phyloP scores from a whole-genome alignment of 2,113 vertebrate genomes.

The Papio anubis region DNA sequence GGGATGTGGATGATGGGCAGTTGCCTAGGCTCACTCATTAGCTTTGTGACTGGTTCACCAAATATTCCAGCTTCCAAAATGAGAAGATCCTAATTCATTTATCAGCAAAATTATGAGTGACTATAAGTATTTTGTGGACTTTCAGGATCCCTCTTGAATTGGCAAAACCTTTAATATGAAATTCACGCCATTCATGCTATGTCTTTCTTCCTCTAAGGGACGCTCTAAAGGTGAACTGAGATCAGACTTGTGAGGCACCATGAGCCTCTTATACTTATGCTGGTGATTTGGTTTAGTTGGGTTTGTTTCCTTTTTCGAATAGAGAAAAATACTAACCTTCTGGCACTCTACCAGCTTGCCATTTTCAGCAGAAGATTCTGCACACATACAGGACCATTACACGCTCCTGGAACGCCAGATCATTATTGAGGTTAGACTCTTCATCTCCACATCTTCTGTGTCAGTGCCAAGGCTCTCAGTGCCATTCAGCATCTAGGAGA shows the following conservation, averaged over 20 bases:
- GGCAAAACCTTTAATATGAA: slow-evolving; percentile 18
- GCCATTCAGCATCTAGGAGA: neutral
- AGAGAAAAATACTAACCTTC: slow-evolving; percentile 64
- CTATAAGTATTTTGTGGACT: neutral
- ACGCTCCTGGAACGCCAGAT: slow-evolving; percentile 96
- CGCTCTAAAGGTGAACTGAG: neutral
- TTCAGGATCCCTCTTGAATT: neutral
- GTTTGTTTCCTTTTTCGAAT: slow-evolving; percentile 24
- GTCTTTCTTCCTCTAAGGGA: neutral
- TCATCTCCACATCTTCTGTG: neutral
- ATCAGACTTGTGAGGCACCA: neutral
- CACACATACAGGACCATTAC: slow-evolving; percentile 94
- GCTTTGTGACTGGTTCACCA: neutral
- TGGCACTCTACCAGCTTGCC: slow-evolving; percentile 87
- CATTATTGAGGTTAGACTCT: slow-evolving; percentile 92
- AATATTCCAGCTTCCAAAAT: neutral
- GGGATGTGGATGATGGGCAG: neutral
- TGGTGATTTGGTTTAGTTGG: slow-evolving; percentile 20
- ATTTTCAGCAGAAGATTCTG: slow-evolving; percentile 91
- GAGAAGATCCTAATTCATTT: neutral
- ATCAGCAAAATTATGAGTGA: neutral
- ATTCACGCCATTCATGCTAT: neutral
- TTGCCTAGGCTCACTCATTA: neutral
- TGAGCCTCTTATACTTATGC: neutral
- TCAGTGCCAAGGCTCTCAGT: neutral